These are phyloP conservation scores for Xestia xanthographa DNA, from an alignment of 2,888 invertebrate species.

Conservation along the genomic window DNA sequence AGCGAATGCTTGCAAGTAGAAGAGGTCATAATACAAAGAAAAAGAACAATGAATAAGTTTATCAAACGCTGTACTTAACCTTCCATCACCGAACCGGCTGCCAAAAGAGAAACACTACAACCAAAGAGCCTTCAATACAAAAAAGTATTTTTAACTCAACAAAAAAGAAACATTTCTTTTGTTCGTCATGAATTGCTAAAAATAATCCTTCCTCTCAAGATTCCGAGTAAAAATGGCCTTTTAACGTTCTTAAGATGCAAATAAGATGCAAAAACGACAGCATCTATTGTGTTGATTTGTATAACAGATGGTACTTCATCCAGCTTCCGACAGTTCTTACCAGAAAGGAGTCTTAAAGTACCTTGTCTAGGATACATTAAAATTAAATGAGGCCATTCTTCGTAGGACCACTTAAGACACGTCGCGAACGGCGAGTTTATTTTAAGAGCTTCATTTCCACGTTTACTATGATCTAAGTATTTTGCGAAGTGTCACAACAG, in stretches of 20 bases:
- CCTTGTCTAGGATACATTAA: conserved; percentile 42
- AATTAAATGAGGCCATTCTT: conserved; percentile 45
- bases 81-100: conserved; percentile 5
- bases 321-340: conserved; percentile 12
- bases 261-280: conserved; percentile 52
- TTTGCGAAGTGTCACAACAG: conserved; percentile 11
- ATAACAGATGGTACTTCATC: conserved; percentile 37
- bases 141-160: conserved; percentile 24
- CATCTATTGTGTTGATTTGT: conserved; percentile 60
- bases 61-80: conserved; percentile 21
- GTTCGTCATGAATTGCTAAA: conserved; percentile 58
- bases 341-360: conserved; percentile 20
- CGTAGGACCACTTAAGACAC: conserved; percentile 28
- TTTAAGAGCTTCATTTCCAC: conserved; percentile 20
- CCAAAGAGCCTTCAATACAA: conserved; percentile 20
- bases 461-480: conserved; percentile 22
- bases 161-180: conserved; percentile 46
- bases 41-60: conserved; percentile 29
- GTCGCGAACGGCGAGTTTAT: conserved; percentile 11
- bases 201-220: conserved; percentile 50
- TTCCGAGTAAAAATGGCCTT: conserved; percentile 33
- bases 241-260: conserved; percentile 54
- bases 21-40: conserved; percentile 14
- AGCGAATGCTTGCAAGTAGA: background rate
- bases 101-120: conserved; percentile 36